These are phyloP conservation scores for Parnassius orleans DNA, from an alignment of 2,888 invertebrate species.

Conservation along the genomic window DNA sequence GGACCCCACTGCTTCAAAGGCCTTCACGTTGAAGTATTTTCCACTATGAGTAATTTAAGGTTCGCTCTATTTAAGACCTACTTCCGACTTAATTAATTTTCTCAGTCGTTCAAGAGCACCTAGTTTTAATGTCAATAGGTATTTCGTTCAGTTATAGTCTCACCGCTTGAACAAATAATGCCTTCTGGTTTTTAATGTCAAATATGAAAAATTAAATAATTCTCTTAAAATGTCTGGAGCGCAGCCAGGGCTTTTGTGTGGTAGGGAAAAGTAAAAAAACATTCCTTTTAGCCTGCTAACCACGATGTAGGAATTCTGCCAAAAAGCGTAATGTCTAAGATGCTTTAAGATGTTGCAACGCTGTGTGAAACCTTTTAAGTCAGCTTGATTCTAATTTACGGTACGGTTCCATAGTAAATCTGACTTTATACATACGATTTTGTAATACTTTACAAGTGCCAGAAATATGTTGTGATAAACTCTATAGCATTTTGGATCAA, in stretches of 20 bases:
- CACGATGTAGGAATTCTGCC: conserved; percentile 26
- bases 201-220: conserved; percentile 44
- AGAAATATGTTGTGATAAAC: too few relatives aligned
- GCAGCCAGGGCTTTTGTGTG: conserved; percentile 29
- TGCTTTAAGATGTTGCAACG: conserved; percentile 13
- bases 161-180: neutral
- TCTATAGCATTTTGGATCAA: neutral
- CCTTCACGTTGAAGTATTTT: conserved; percentile 15
- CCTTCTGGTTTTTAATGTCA: conserved; percentile 27
- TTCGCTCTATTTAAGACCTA: conserved; percentile 24
- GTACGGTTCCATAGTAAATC: too few relatives aligned
- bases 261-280: conserved; percentile 27
- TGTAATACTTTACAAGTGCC: too few relatives aligned
- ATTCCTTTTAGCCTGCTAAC: conserved; percentile 24
- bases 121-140: conserved; percentile 15
- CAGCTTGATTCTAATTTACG: conserved; percentile 5
- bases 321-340: conserved; percentile 24
- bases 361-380: conserved; percentile 10
- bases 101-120: conserved; percentile 17
- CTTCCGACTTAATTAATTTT: conserved; percentile 27
- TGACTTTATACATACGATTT: too few relatives aligned
- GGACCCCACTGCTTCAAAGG: conserved; percentile 22
- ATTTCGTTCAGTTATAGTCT: conserved; percentile 3
- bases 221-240: conserved; percentile 38
- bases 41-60: conserved; percentile 25